phyloP scores from a whole-genome alignment of 2,797 vertebrate species.

The Cephalopachus bancanus region DNA sequence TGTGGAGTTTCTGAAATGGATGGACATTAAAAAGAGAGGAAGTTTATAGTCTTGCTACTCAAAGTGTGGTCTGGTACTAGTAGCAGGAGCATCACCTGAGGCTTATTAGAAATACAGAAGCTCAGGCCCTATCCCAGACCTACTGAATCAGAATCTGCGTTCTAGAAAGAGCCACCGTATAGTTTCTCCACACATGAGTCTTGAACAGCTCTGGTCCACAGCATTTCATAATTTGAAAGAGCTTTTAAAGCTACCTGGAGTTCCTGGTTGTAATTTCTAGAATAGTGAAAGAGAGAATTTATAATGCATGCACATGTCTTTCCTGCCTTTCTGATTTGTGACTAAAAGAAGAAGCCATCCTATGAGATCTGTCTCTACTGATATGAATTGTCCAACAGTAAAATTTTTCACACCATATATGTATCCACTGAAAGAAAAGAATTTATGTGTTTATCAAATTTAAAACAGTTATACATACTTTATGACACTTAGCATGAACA shows the following conservation, averaged over 20 bases:
- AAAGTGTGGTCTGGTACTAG: background rate
- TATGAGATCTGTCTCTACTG: constrained; percentile 72
- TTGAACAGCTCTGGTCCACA: background rate
- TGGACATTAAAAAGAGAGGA: background rate
- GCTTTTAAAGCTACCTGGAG: constrained; percentile 53
- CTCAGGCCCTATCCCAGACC: background rate
- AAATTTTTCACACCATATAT: constrained; percentile 43
- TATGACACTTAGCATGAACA: constrained; percentile 69
- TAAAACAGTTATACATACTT: constrained; percentile 65
- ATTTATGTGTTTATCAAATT: constrained; percentile 74
- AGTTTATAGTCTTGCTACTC: background rate
- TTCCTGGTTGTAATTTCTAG: constrained; percentile 78
- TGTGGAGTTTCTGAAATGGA: constrained; percentile 2
- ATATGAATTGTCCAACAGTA: constrained; percentile 71
- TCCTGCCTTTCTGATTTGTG: constrained; percentile 79
- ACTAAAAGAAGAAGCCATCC: constrained; percentile 77
- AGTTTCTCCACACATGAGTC: background rate
- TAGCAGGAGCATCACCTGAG: background rate
- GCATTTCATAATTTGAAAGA: constrained; percentile 56
- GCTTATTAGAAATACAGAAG: background rate
- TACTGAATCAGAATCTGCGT: background rate
- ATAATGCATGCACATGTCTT: constrained; percentile 78
- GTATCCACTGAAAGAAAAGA: constrained; percentile 70
- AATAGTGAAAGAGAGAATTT: constrained; percentile 71
- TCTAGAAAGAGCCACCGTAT: background rate